Evolutionary conservation across 2,113 vertebrate species (phyloP), one percentile per base, ranked within the genome.

Genomic region (Ceuthmochares aereus): DNA sequence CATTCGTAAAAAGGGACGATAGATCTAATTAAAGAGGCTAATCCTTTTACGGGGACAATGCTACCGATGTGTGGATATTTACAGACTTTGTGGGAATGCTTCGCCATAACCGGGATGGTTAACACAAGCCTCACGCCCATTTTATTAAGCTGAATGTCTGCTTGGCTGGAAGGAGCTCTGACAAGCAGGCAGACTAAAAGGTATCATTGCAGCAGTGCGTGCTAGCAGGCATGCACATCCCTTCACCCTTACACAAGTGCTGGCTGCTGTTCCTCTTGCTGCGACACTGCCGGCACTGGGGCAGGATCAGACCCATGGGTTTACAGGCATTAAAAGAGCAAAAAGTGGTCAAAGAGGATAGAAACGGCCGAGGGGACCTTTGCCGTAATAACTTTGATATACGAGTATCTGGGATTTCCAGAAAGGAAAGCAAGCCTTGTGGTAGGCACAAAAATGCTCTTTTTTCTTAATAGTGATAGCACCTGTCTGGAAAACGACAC

Each of bases 1-100:
- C 18, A 18, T 83, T 81, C n/a, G 21, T 43, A 45, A 34, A 85
- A 80, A 76, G 94, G 91, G 85, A 74, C 4, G 30, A 77, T 79
- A 77, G 77, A 86, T 79, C 30, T 32, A 32, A 45, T 32, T 70
- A 54, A 54, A 90, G 67, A 84, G 85, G 69, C 60, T 84, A 78
- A 91, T 86, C 83, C 93, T 73, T 87, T 76, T 56, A 34, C 59
- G 10, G 52, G 72, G 76, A 95, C 87, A 85, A 90, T 66, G 77
- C 63, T 60, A 42, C 72, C 17, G 30, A 63, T 64, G 81, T 73
- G 79, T 14, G 84, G 87, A 55, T 52, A 42, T 37, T 36, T 79
- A 12, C 62, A 27, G 82, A 75, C 51, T 73, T 84, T 23, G 76
- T 87, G 96, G 91, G 93, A 93, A 89, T 10, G 58, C 79, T 47